Conservation (phyloP, 2,888 invertebrate genomes). For the Rhabditoides inermis region DNA sequence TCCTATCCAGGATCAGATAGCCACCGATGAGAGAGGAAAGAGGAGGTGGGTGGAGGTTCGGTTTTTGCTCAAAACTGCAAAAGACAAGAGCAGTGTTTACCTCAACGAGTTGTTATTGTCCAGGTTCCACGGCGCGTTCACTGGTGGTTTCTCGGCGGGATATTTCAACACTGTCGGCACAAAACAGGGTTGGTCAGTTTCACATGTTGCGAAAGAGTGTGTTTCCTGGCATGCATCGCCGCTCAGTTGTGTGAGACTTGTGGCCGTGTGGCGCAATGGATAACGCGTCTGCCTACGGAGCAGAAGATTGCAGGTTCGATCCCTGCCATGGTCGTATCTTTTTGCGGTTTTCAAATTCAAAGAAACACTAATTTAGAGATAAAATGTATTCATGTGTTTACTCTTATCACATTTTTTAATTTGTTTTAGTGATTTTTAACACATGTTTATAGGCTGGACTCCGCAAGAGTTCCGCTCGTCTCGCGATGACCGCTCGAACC, state of each 20-base stretch:
- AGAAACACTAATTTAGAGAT: too few relatives aligned
- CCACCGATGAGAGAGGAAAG: slow-evolving; percentile 77
- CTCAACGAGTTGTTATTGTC: slow-evolving; percentile 64
- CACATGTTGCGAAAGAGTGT: too few relatives aligned
- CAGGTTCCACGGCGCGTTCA: slow-evolving; percentile 91
- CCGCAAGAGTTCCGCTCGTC: slow-evolving; percentile 85
- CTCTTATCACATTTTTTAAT: too few relatives aligned
- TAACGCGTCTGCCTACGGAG: slow-evolving; percentile 53
- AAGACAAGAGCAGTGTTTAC: not conserved
- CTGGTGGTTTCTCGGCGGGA: slow-evolving; percentile 94
- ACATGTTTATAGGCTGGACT: slow-evolving; percentile 74
- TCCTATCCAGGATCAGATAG: slow-evolving; percentile 72
- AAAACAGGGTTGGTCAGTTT: slow-evolving; percentile 62
- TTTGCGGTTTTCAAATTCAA: too few relatives aligned
- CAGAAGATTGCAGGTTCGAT: slow-evolving; percentile 54
- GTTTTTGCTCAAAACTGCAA: not conserved
- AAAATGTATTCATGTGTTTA: too few relatives aligned
- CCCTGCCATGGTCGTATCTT: slow-evolving; percentile 41
- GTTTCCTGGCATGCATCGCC: too few relatives aligned
- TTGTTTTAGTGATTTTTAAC: too few relatives aligned
- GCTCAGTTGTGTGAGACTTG: too few relatives aligned
- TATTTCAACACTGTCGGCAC: slow-evolving; percentile 93
- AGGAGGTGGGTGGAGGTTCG: slow-evolving; percentile 58
- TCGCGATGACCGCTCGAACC: slow-evolving; percentile 64
- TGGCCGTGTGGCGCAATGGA: slow-evolving; percentile 35